Conservation (phyloP, 2,113 vertebrate genomes). For the Microtus richardsoni region DNA sequence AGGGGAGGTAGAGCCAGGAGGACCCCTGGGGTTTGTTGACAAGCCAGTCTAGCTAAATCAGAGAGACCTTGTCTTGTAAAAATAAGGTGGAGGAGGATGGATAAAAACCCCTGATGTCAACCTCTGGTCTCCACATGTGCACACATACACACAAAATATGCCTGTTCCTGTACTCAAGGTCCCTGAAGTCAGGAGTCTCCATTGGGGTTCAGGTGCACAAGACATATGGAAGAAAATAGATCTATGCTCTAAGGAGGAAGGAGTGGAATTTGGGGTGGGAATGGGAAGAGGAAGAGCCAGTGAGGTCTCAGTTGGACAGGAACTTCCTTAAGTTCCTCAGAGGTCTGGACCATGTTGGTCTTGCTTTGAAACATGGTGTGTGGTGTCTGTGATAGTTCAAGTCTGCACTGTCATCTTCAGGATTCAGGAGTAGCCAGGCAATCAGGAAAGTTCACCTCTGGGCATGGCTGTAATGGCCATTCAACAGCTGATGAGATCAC, state of each 20-base stretch:
- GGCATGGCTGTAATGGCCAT: too few relatives aligned
- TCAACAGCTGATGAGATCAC: not conserved
- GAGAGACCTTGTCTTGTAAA: not conserved
- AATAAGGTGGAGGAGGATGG: not conserved
- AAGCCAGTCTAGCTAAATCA: not conserved
- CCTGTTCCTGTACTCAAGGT: not conserved
- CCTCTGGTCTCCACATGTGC: not conserved
- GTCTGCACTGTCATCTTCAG: not conserved
- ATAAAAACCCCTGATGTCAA: too few relatives aligned
- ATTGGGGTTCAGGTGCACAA: not conserved
- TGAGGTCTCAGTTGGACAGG: not conserved
- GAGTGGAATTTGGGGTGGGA: not conserved
- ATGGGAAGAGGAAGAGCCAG: not conserved
- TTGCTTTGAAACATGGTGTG: not conserved
- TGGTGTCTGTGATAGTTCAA: not conserved
- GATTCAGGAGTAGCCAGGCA: not conserved
- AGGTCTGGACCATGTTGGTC: not conserved
- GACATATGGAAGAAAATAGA: not conserved
- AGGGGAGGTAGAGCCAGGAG: not conserved
- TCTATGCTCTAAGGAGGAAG: not conserved
- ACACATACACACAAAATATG: not conserved
- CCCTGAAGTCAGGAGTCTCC: not conserved
- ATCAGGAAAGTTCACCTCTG: not conserved
- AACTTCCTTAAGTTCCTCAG: not conserved
- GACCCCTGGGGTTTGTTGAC: not conserved